Evolutionary conservation across 2,888 invertebrate genomes (phyloP).

Genomic region (Parelbella ahira): DNA sequence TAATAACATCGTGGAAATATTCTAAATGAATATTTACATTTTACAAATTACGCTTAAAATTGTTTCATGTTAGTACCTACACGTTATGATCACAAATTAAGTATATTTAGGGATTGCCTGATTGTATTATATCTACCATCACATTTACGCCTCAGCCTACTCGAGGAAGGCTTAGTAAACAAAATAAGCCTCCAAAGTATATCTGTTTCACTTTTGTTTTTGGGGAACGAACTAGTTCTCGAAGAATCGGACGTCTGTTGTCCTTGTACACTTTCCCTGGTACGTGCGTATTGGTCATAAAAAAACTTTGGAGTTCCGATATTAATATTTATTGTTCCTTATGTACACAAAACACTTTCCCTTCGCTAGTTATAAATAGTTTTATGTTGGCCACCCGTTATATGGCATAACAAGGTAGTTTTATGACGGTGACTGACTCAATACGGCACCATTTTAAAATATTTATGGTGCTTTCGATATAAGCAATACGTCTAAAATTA

Average conservation of each 20-base stretch:
- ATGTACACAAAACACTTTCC: conserved; percentile 62
- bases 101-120: too few species aligned
- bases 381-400: conserved; percentile 68
- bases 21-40: too few species aligned
- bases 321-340: conserved; percentile 72
- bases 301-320: conserved; percentile 58
- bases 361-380: conserved; percentile 68
- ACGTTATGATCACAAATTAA: too few species aligned
- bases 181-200: neutral
- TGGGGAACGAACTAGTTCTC: conserved; percentile 45
- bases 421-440: conserved; percentile 18
- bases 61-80: too few species aligned
- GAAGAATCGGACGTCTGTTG: conserved; percentile 41
- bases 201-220: conserved; percentile 28
- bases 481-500: too few species aligned
- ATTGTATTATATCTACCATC: too few species aligned
- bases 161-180: conserved; percentile 2
- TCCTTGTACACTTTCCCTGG: conserved; percentile 45
- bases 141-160: too few species aligned
- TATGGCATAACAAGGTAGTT: conserved; percentile 59
- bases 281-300: conserved; percentile 51
- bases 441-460: conserved; percentile 42
- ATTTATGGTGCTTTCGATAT: too few species aligned
- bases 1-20: too few species aligned
- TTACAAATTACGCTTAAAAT: too few species aligned